phyloP scores from a whole-genome alignment of 2,888 invertebrate species.

The Laspeyria flexula region DNA sequence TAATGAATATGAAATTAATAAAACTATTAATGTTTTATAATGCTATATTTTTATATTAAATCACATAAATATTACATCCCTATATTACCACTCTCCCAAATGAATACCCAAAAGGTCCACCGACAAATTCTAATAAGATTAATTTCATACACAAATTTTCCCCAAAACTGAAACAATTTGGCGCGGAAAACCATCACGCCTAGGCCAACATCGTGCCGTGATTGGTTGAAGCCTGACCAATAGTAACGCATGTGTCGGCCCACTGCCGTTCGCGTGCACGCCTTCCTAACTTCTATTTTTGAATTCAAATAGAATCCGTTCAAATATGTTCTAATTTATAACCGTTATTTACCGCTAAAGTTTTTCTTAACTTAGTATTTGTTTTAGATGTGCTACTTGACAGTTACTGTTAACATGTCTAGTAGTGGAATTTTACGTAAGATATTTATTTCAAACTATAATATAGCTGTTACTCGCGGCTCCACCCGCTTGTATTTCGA shows the following conservation, averaged over 20 bases:
- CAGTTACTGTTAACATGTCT: too few species aligned
- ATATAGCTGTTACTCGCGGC: too few species aligned
- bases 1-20: too few species aligned
- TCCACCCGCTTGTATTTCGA: too few species aligned
- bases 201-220: slow-evolving; percentile 67
- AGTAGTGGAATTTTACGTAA: too few species aligned
- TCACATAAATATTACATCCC: too few species aligned
- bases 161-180: slow-evolving; percentile 37
- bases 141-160: slow-evolving; percentile 34
- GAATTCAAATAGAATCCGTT: slow-evolving; percentile 68
- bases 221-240: slow-evolving; percentile 76
- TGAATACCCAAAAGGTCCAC: background rate
- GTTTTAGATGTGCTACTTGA: background rate
- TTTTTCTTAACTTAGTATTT: slow-evolving; percentile 21
- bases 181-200: slow-evolving; percentile 67
- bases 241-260: slow-evolving; percentile 70
- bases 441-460: too few species aligned
- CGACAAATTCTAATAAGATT: slow-evolving; percentile 2
- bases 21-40: too few species aligned
- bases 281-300: slow-evolving; percentile 80
- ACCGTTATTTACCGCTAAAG: slow-evolving; percentile 37
- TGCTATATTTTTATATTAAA: too few species aligned
- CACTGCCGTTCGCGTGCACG: slow-evolving; percentile 66
- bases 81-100: too few species aligned
- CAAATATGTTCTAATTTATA: slow-evolving; percentile 53